Evolutionary conservation across 2,888 invertebrate species (phyloP).

Genomic region (Dolomedes plantarius): DNA sequence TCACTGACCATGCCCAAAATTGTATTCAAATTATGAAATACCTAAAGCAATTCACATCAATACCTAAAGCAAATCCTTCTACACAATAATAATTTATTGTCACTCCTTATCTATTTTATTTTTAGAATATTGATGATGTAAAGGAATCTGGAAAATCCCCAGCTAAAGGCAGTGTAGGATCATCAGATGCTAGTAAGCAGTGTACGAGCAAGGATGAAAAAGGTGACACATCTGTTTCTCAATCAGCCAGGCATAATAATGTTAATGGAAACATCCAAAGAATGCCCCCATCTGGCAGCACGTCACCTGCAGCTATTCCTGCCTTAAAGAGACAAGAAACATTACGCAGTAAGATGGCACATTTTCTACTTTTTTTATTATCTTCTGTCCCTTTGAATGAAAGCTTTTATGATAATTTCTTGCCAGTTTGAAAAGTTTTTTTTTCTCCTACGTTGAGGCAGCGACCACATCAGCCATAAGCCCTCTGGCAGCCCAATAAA

Average conservation of each 20-base stretch:
- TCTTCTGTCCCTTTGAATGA: not conserved
- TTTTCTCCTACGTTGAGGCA: no score
- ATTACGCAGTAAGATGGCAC: constrained; percentile 60
- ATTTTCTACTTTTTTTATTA: no score
- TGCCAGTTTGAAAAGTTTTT: no score
- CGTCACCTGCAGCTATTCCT: constrained; percentile 67
- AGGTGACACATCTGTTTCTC: constrained; percentile 19
- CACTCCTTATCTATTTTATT: no score
- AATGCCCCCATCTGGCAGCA: constrained; percentile 53
- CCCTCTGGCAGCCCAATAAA: no score
- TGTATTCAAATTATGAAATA: no score
- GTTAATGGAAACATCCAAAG: constrained; percentile 69
- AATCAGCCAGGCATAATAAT: constrained; percentile 31
- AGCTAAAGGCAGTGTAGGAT: constrained; percentile 42
- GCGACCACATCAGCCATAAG: no score
- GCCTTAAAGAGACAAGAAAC: constrained; percentile 71
- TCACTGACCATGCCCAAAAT: no score
- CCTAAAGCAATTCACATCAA: no score
- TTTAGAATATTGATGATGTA: constrained; percentile 48
- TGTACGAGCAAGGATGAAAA: constrained; percentile 45
- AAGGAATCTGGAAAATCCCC: constrained; percentile 49
- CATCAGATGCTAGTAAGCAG: constrained; percentile 23
- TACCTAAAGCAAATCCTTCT: no score
- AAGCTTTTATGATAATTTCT: not conserved
- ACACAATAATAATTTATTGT: no score